Evolutionary conservation across 30 jellyfish, hydroid and myxozoan genomes (phyloP).

Genomic region (Aurelia aurita): DNA sequence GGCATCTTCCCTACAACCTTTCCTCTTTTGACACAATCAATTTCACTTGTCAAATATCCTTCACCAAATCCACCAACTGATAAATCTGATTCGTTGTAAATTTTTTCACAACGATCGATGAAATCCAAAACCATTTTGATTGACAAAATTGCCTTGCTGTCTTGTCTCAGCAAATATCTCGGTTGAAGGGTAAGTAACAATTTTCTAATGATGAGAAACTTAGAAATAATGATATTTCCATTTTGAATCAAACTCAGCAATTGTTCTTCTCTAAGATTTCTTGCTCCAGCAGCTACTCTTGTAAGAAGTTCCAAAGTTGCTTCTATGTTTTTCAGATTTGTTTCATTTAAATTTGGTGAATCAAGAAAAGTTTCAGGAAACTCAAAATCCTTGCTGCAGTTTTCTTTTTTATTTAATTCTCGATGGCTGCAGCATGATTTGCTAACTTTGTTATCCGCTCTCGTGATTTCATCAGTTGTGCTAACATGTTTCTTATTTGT

Average conservation of each 20-base stretch:
- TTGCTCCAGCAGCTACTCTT: constrained; percentile 36
- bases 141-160: not conserved
- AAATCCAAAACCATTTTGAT: constrained; percentile 28
- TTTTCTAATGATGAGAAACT: constrained; percentile 27
- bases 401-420: not conserved
- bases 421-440: not conserved
- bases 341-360: not conserved
- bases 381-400: not conserved
- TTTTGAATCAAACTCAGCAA: constrained; percentile 13
- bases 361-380: not conserved
- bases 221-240: constrained; percentile 16
- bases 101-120: constrained; percentile 50
- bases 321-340: not conserved
- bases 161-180: not conserved
- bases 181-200: constrained; percentile 14
- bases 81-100: constrained; percentile 17
- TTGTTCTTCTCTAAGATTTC: constrained; percentile 8
- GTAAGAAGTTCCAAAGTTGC: constrained; percentile 19
- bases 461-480: not conserved
- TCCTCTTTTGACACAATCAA: constrained; percentile 46
- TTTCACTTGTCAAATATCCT: not conserved
- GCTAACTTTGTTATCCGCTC: not conserved
- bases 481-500: not conserved
- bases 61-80: not conserved
- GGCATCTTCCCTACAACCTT: constrained; percentile 58